Conservation (phyloP, 2,888 invertebrate species). For the Metopia argyrocephala region DNA sequence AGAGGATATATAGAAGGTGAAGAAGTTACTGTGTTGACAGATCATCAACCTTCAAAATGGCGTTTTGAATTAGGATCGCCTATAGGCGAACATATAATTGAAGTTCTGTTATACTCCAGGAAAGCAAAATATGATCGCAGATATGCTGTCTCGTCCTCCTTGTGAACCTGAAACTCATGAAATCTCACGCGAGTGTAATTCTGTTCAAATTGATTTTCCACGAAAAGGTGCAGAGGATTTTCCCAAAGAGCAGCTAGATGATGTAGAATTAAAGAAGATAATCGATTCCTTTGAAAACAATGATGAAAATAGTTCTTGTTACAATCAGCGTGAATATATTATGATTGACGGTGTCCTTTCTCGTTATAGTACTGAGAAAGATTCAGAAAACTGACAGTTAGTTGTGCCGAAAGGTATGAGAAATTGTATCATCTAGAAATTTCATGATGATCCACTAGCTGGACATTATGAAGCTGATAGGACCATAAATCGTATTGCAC, state of each 20-base stretch:
- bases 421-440: not conserved
- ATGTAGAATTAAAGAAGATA: conserved; percentile 53
- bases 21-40: too few species aligned
- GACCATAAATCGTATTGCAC: conserved; percentile 19
- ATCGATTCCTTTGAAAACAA: conserved; percentile 42
- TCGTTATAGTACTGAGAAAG: conserved; percentile 40
- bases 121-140: conserved; percentile 69
- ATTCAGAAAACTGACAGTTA: conserved; percentile 36
- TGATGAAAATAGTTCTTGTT: conserved; percentile 32
- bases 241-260: conserved; percentile 65
- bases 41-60: conserved; percentile 79
- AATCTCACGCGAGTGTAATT: too few species aligned
- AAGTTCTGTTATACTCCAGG: conserved; percentile 77
- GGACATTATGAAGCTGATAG: conserved; percentile 49
- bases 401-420: conserved; percentile 42
- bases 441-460: conserved; percentile 38
- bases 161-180: too few species aligned
- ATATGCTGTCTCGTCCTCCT: too few species aligned
- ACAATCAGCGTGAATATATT: conserved; percentile 40
- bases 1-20: conserved; percentile 75
- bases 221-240: conserved; percentile 57
- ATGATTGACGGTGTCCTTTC: conserved; percentile 46
- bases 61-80: conserved; percentile 73
- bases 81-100: too few species aligned
- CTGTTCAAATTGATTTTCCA: too few species aligned